phyloP scores from a whole-genome alignment of 2,888 invertebrate genomes.

The Lithophane ornitopus region DNA sequence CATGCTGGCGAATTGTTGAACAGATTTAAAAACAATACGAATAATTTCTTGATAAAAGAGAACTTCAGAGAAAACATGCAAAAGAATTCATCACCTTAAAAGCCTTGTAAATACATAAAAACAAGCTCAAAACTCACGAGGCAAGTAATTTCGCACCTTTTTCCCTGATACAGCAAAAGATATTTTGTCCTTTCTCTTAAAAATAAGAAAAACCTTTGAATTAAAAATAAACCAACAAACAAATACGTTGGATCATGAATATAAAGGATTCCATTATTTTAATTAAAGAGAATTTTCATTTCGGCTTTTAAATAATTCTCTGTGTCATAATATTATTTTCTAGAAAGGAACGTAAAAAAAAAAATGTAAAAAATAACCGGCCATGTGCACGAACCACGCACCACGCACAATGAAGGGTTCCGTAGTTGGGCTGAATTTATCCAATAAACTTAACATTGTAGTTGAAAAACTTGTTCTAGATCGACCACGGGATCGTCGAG shows the following conservation, averaged over 20 bases:
- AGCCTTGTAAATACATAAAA: conserved; percentile 2
- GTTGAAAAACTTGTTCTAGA: no score
- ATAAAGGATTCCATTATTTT: conserved; percentile 46
- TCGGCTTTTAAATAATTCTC: conserved; percentile 28
- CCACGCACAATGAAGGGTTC: no score
- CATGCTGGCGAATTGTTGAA: not conserved
- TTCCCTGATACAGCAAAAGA: not conserved
- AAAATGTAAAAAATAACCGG: no score
- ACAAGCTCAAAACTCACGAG: conserved; percentile 10
- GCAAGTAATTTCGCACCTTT: not conserved
- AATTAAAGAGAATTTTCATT: conserved; percentile 38
- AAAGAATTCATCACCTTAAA: conserved; percentile 22
- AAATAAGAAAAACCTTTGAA: conserved; percentile 13
- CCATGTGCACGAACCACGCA: no score
- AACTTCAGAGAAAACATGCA: not conserved
- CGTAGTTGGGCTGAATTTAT: no score
- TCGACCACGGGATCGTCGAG: no score
- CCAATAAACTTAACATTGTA: no score
- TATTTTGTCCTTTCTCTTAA: not conserved
- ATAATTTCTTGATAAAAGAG: not conserved
- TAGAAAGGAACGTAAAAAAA: no score
- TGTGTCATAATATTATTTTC: not conserved
- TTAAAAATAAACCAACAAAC: conserved; percentile 13
- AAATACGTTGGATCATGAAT: conserved; percentile 45
- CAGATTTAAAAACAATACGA: not conserved